A percentile compares a stretch with the other conserved stretches of the same genome.
Conservation (phyloP, 2,888 invertebrate species). For the Synanthedon myopaeformis region DNA sequence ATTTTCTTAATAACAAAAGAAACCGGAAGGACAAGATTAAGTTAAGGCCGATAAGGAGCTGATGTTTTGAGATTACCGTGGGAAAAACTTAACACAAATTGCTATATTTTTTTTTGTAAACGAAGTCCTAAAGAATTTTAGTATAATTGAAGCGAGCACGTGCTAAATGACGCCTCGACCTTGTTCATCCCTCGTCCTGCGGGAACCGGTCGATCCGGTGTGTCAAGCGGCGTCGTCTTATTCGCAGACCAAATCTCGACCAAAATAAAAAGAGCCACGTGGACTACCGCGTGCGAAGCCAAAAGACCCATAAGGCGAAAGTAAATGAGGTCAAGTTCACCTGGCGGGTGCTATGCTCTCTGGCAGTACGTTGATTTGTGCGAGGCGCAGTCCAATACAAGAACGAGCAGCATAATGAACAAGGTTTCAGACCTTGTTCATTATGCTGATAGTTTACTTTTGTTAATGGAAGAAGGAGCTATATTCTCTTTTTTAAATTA, state of each 20-base stretch:
- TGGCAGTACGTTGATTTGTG: no score
- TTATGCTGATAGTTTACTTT: no score
- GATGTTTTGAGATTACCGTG: not conserved
- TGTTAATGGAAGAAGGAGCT: no score
- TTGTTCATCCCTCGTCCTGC: conserved; percentile 53
- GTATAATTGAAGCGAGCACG: conserved; percentile 17
- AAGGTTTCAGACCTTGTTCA: no score
- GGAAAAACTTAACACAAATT: not conserved
- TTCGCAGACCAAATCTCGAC: conserved; percentile 30
- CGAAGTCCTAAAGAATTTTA: no score
- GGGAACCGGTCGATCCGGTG: conserved; percentile 47
- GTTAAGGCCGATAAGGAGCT: no score
- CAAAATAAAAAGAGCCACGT: conserved; percentile 19
- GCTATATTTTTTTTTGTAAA: no score
- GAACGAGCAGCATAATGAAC: no score
- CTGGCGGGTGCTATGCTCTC: not conserved
- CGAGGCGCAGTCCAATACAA: no score
- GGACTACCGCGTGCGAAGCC: not conserved
- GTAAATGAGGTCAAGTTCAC: not conserved
- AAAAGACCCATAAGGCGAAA: not conserved
- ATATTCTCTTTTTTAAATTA: no score
- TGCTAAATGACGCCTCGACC: conserved; percentile 48
- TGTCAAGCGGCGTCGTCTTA: conserved; percentile 34
- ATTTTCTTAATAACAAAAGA: no score
- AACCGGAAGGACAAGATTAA: no score